Evolutionary conservation across 2,797 vertebrate genomes (phyloP), one percentile per base, ranked within the genome.

Genomic region (Sebastes paucispinis): DNA sequence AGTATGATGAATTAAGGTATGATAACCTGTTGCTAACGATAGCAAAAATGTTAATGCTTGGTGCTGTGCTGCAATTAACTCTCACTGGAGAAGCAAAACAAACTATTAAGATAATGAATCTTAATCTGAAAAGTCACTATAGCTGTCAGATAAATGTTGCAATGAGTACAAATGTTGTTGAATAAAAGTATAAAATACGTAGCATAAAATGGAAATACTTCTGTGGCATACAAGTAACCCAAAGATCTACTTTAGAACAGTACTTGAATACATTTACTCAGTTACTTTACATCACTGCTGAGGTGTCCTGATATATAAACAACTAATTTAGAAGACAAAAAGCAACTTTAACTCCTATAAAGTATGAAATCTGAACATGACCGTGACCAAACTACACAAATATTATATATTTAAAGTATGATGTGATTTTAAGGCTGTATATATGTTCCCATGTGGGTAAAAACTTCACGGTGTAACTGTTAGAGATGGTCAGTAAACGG

Each of bases 401-500:
- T 27, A 1, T 25, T 27, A 18, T 39, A 16, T 25, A 24, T n/a
- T n/a, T 9, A 62, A 76, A 25, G 14, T 2, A 6, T 59, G 36
- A 36, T 34, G 24, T 22, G 29, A 8, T 39, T 70, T 64, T 3
- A 52, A 47, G 22, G 52, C 10, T 43, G 39, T 43, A 43, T 43
- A 18, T 57, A 3, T 20, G 55, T 55, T 34, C 47, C 3, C 29
- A 4, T 50, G 18, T 0, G 18, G 4, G 3, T 54, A 3, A 36
- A 36, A 25, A 50, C 50, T 20, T 27, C 5, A 3, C 43, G 1
- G 16, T 1, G 20, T 70, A 43, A 79, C 70, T 78, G 79, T 66
- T 54, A 39, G 6, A 84, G 62, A 65, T 25, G 11, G 29, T 36
- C 36, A 80, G 66, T 80, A 88, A 87, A 81, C 68, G 1, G 47